phyloP scores from a whole-genome alignment of 2,113 vertebrate genomes.

The Argyrosomus japonicus region DNA sequence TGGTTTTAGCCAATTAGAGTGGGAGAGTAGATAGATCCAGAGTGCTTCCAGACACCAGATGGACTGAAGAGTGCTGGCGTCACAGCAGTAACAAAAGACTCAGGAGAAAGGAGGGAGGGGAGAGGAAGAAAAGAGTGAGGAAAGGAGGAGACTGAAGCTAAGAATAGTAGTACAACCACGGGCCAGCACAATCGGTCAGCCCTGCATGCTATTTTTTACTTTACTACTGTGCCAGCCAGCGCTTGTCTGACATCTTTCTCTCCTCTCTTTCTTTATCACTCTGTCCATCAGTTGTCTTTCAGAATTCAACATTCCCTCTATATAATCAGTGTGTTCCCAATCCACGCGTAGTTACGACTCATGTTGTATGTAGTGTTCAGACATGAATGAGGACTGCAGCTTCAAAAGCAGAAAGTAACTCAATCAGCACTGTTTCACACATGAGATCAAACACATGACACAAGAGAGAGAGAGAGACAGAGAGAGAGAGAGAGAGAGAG shows the following conservation, averaged over 20 bases:
- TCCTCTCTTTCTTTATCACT: constrained; percentile 22
- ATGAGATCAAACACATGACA: constrained; percentile 37
- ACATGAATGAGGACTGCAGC: not conserved
- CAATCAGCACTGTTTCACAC: constrained; percentile 38
- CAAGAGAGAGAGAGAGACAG: not conserved
- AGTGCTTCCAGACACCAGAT: constrained; percentile 64
- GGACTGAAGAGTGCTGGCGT: constrained; percentile 57
- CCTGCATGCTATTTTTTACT: constrained; percentile 68
- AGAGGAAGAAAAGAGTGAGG: constrained; percentile 38
- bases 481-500: constrained; percentile 27
- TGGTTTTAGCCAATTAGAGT: constrained; percentile 56
- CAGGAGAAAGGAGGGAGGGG: constrained; percentile 33
- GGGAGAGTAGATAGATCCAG: constrained; percentile 37
- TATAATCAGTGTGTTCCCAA: not conserved
- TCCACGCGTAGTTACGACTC: not conserved
- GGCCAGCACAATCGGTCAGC: constrained; percentile 61
- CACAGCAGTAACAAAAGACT: constrained; percentile 54
- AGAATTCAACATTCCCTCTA: not conserved
- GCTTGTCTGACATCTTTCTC: constrained; percentile 46
- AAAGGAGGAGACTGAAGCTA: constrained; percentile 68
- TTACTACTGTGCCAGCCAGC: constrained; percentile 64
- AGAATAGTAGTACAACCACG: constrained; percentile 74
- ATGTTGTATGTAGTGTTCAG: not conserved
- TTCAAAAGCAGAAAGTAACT: constrained; percentile 29
- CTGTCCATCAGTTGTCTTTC: not conserved